Conservation (phyloP, 2,113 vertebrate species). For the Ovibos moschatus region DNA sequence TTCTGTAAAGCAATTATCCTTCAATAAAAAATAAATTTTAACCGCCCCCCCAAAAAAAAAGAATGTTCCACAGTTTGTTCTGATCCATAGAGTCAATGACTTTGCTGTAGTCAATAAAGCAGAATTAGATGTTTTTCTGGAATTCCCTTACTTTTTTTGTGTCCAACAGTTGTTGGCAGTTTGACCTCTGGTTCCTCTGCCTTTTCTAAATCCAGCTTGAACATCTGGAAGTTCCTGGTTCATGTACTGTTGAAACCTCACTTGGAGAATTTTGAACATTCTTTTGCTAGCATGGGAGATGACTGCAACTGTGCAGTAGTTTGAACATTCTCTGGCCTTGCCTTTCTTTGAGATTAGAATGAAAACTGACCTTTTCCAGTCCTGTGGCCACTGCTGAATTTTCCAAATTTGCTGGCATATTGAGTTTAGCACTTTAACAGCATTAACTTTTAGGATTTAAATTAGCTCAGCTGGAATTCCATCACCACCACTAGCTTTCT, state of each 20-base stretch:
- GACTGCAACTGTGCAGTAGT: not conserved
- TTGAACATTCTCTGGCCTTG: not conserved
- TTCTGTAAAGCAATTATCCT: not conserved
- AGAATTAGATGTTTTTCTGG: not conserved
- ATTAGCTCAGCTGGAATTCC: not conserved
- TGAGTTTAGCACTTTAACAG: not conserved
- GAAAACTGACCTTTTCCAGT: not conserved
- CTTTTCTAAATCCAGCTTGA: not conserved
- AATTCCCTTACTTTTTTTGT: not conserved
- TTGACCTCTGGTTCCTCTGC: not conserved
- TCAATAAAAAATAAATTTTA: not conserved
- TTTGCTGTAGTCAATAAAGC: not conserved
- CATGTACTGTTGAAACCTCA: not conserved
- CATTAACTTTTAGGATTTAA: not conserved
- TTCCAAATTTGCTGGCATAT: not conserved
- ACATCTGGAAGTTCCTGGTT: not conserved
- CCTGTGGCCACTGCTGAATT: not conserved
- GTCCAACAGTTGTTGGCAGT: not conserved
- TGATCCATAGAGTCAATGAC: not conserved
- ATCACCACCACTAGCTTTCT: not conserved
- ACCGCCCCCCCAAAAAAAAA: rapidly evolving
- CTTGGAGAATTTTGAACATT: not conserved
- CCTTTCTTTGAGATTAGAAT: not conserved
- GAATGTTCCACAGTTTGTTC: not conserved
- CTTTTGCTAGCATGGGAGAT: not conserved